phyloP scores from a whole-genome alignment of 1,140 invertebrate species.

The Acyrthosiphon pisum region DNA sequence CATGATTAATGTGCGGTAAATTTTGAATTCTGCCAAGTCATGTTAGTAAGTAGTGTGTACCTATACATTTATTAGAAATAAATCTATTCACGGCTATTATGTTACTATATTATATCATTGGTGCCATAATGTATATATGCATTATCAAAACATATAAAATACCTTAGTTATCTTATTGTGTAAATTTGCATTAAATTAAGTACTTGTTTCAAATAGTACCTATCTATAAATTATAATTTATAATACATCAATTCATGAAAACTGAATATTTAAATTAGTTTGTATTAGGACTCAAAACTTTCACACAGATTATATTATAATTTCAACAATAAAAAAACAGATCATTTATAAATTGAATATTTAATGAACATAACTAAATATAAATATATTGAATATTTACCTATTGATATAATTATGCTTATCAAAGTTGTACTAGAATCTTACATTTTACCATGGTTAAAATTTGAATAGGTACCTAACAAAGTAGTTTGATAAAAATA shows the following conservation, averaged over 20 bases:
- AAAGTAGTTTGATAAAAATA: no score
- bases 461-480: no score
- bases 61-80: not conserved
- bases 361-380: no score
- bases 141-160: not conserved
- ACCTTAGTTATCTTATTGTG: not conserved
- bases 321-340: not conserved
- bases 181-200: not conserved
- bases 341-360: not conserved
- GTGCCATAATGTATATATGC: not conserved
- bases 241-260: not conserved
- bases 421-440: no score
- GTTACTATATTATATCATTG: not conserved
- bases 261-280: not conserved
- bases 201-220: not conserved
- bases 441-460: no score
- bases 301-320: not conserved
- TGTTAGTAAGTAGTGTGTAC: not conserved
- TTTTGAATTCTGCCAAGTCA: not conserved
- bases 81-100: not conserved
- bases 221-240: not conserved
- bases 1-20: not conserved
- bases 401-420: no score
- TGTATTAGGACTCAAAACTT: not conserved
- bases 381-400: no score